Base-by-base conservation (phyloP, 1,140 invertebrate species). In the Listronotus bonariensis region DNA sequence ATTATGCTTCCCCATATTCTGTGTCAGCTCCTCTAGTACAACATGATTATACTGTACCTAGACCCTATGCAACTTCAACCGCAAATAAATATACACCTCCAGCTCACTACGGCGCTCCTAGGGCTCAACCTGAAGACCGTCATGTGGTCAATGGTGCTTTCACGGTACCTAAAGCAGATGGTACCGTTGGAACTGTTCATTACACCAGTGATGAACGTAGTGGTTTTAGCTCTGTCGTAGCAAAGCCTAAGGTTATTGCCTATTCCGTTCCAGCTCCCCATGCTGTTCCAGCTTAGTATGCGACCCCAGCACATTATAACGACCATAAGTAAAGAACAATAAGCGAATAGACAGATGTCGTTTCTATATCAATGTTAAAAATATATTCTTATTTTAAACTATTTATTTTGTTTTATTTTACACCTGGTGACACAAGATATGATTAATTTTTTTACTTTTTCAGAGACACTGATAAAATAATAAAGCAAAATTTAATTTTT, bases 121-220 rank as follows among this genome's bases (percentile, higher is more conserved):
- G 83, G 62, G 75, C 71, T 17, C 81, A 82, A 56, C 78, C 76
- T 69, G 81, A 82, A 69, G 72, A 74, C 14, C 75, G 78, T 31
- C 78, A 82, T 46, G 79, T 75, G 0, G 81, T 83, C 4, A 75
- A 77, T 38, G 82, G 82, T 6, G 78, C 76, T 55, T 82, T 81
- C 68, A 77, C 69, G 20, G 69, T 82, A 14, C 64, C 80, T 26
- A 80, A 82, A 61, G 72, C 81, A 7, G 82, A 83, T 71, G 81
- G 81, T 15, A 76, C 77, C 12, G 70, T 78, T 12, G 65, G 81
- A 49, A 73, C 78, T 38, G 81, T 83, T 3, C 77, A 81, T 56
- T 82, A 82, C 74, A 79, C 77, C 6, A 79, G 80, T 12, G 80
- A 82, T 63, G 69, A 78, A 60, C 72, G 74, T 56, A 82, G 82